phyloP scores from a whole-genome alignment of 2,113 vertebrate species.

The Pachyramphus minor region DNA sequence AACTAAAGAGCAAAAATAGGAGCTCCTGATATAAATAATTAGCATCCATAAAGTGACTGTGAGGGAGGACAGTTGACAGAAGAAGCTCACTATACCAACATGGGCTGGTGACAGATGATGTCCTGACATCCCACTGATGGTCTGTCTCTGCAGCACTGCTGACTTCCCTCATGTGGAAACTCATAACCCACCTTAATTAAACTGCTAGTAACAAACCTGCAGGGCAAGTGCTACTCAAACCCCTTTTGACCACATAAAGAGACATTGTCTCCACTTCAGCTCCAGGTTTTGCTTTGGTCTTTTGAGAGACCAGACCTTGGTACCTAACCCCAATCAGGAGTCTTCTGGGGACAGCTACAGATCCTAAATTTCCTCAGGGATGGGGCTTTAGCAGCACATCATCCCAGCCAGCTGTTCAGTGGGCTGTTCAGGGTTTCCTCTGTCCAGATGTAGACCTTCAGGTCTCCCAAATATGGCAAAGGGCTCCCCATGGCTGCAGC shows the following conservation, averaged over 20 bases:
- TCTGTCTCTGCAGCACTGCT: not conserved
- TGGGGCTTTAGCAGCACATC: not conserved
- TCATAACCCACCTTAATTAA: not conserved
- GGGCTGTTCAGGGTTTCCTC: not conserved
- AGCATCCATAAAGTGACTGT: not conserved
- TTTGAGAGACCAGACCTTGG: not conserved
- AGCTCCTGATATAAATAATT: not conserved
- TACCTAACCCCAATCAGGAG: rapidly evolving
- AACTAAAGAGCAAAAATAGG: not conserved
- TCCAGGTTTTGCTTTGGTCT: not conserved
- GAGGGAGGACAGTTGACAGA: not conserved
- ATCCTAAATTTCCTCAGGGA: not conserved
- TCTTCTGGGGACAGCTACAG: not conserved
- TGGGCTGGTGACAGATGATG: not conserved
- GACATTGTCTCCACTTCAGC: not conserved
- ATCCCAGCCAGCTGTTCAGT: not conserved
- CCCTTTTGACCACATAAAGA: not conserved
- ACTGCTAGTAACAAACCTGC: not conserved
- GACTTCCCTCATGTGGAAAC: not conserved
- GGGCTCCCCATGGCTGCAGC: not conserved
- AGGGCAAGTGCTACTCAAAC: not conserved
- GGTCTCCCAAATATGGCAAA: not conserved
- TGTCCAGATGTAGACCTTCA: not conserved
- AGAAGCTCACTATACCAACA: not conserved
- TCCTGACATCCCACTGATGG: not conserved